Evolutionary conservation across 2,113 vertebrate species (phyloP), one percentile per base, ranked within the genome.

Genomic region (Bettongia penicillata): DNA sequence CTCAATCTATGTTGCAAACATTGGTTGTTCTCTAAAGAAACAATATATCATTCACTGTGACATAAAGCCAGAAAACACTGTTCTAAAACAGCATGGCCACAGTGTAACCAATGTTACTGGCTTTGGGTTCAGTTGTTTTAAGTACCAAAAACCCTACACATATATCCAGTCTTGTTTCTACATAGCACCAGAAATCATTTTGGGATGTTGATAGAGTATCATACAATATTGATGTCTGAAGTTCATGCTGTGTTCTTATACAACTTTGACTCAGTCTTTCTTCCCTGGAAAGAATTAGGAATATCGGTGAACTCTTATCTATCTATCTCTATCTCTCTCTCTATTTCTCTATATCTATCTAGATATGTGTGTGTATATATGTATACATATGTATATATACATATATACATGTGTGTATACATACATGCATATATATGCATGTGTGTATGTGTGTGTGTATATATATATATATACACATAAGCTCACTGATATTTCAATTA

Each of bases 81-180:
- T 99, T 89, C 99, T 99, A 8, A 99, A 99, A 91, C 99, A 99
- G 97, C 99, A 99, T 55, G 99, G 99, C 7, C 99, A 99, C 94
- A 99, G 99, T 14, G 99, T 99, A 53, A 99, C 99, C 98, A 99
- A 99, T 98, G 99, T 99, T 43, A 99, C 99, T 90, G 99, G 99
- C 98, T 99, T 99, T 96, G 99, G 99, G 95, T 99, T 99, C 97
- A 99, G 99, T 98, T 99, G 99, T 97, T 99, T 99, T 0, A 99
- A 99, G 96, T 99, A 99, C 98, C 99, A 99, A 98, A 99, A 99
- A 90, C 99, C 99, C 68, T 99, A 99, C 98, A 99, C 99, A 0
- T 99, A 99, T 49, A 99, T 99, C 98, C 99, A 99, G 98, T 99
- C 99, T 25, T 99, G 99, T 22, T 99, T 99, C 98, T 99, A 99